Evolutionary conservation across 2,888 invertebrate genomes (phyloP).

Genomic region (Phalangium opilio): DNA sequence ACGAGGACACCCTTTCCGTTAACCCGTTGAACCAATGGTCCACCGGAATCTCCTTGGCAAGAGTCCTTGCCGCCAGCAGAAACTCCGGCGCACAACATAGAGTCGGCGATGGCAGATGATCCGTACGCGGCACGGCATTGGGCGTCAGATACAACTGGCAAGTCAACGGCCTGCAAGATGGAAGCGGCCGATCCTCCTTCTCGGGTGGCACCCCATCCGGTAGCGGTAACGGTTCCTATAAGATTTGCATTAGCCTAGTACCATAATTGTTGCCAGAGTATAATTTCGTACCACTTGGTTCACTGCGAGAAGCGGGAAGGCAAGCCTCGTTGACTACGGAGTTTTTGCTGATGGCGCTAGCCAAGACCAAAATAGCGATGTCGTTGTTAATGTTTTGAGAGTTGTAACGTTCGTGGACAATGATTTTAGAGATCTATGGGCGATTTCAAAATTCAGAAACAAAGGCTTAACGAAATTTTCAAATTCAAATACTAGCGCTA

Average conservation of each 20-base stretch:
- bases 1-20: no score
- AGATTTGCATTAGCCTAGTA: no score
- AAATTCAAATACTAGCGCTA: no score
- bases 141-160: constrained; percentile 8
- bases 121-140: constrained; percentile 15
- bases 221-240: no score
- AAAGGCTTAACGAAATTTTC: no score
- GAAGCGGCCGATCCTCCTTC: neutral
- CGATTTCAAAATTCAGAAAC: no score
- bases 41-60: constrained; percentile 14
- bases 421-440: constrained; percentile 10
- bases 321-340: constrained; percentile 11
- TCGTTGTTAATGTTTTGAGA: constrained; percentile 7
- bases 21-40: no score
- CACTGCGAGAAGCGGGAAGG: constrained; percentile 4
- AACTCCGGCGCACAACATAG: constrained; percentile 21
- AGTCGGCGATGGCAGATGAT: constrained; percentile 12
- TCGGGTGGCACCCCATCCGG: no score
- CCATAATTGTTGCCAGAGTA: no score
- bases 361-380: constrained; percentile 14
- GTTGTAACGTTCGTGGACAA: constrained; percentile 10
- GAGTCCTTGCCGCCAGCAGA: constrained; percentile 19
- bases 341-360: constrained; percentile 7
- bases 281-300: no score
- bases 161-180: constrained; percentile 6